Conservation (phyloP, 2,113 vertebrate genomes). For the Donacobius atricapilla region DNA sequence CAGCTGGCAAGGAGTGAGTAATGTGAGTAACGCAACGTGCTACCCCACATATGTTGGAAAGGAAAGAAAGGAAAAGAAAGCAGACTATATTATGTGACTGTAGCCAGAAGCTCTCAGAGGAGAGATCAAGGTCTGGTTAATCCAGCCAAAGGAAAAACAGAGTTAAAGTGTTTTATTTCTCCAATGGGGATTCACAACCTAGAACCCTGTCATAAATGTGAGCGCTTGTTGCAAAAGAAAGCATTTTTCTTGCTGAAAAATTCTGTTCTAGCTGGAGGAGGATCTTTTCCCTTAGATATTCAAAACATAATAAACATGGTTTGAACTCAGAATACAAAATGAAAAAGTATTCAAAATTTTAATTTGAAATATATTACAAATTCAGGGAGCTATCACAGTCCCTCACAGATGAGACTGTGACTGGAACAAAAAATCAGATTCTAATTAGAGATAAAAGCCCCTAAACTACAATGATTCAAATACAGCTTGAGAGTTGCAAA, state of each 20-base stretch:
- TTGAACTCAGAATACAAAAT: background rate
- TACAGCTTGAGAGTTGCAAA: background rate
- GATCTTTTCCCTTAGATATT: background rate
- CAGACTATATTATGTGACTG: background rate
- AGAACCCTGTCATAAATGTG: background rate
- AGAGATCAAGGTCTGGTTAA: background rate
- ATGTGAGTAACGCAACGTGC: rapidly evolving
- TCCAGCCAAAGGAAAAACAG: background rate
- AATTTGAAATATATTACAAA: background rate
- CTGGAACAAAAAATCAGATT: background rate
- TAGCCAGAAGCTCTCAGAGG: background rate
- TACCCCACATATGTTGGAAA: background rate
- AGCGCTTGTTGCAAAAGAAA: background rate
- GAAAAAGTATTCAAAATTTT: background rate
- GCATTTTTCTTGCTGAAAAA: background rate
- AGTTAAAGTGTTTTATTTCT: background rate
- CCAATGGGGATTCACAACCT: background rate
- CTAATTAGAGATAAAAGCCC: background rate
- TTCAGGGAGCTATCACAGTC: background rate
- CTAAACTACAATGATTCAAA: background rate
- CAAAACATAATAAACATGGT: background rate
- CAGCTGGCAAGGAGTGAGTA: background rate
- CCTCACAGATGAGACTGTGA: background rate
- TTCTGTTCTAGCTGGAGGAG: background rate
- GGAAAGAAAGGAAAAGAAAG: background rate